These are phyloP conservation scores for Orthosia incerta DNA, from an alignment of 2,888 invertebrate species.

Conservation along the genomic window DNA sequence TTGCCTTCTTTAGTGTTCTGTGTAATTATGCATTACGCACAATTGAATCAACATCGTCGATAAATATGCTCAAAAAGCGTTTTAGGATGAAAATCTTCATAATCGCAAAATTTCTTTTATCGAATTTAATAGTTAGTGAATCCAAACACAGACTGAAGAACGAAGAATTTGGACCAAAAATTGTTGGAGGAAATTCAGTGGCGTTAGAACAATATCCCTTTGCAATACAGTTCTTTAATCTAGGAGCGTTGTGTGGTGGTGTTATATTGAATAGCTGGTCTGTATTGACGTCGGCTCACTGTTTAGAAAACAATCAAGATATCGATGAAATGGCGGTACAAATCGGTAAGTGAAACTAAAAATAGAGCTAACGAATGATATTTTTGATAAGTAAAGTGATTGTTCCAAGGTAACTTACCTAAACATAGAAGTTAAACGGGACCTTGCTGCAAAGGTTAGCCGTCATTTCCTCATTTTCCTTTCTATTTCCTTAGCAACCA, in stretches of 20 bases:
- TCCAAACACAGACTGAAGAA: conserved; percentile 29
- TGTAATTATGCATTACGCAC: conserved; percentile 27
- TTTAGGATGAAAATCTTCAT: conserved; percentile 16
- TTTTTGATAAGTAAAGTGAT: neutral
- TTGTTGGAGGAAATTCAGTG: conserved; percentile 77
- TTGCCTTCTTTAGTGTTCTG: conserved; percentile 13
- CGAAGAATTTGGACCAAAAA: conserved; percentile 62
- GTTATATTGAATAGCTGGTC: conserved; percentile 79
- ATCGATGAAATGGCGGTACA: conserved; percentile 74
- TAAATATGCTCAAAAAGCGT: conserved; percentile 7
- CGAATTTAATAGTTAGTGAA: conserved; percentile 4
- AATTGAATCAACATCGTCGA: conserved; percentile 2
- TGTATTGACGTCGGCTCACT: conserved; percentile 82
- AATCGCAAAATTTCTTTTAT: conserved; percentile 14
- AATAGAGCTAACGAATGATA: neutral
- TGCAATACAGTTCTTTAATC: conserved; percentile 78
- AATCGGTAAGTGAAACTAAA: conserved; percentile 73
- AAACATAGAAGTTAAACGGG: neutral
- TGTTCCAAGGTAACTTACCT: neutral
- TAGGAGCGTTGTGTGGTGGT: conserved; percentile 78
- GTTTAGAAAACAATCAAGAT: conserved; percentile 76
- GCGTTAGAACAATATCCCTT: conserved; percentile 73
- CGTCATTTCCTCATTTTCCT: neutral
- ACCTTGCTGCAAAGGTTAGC: neutral
- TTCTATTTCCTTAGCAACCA: neutral